These are phyloP conservation scores for Drosophila anomalipes DNA, from an alignment of 2,888 invertebrate genomes.

Conservation along the genomic window DNA sequence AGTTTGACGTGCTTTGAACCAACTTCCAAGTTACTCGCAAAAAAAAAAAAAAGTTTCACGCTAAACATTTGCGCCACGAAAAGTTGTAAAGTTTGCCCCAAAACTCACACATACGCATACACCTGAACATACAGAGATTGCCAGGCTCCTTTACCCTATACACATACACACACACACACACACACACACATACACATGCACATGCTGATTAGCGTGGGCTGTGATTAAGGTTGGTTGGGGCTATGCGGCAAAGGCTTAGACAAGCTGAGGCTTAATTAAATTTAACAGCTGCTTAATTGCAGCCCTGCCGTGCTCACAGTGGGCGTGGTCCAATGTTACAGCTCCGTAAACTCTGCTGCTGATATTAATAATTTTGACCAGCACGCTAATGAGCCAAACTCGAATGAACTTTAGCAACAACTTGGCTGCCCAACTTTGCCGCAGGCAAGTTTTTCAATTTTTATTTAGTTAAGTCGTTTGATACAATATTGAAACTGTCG, in stretches of 20 bases:
- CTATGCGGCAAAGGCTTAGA: slow-evolving; percentile 65
- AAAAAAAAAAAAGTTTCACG: slow-evolving; percentile 63
- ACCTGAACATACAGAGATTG: slow-evolving; percentile 43
- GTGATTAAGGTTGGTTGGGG: slow-evolving; percentile 43
- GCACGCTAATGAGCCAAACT: slow-evolving; percentile 76
- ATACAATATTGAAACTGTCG: slow-evolving; percentile 21
- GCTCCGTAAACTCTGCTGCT: slow-evolving; percentile 17
- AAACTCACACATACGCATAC: slow-evolving; percentile 28
- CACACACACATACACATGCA: slow-evolving; percentile 20
- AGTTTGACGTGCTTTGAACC: slow-evolving; percentile 60
- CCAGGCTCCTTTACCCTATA: slow-evolving; percentile 25
- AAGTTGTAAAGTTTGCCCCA: slow-evolving; percentile 73
- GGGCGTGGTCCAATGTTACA: slow-evolving; percentile 26
- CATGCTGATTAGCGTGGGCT: slow-evolving; percentile 72
- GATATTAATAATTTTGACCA: slow-evolving; percentile 80
- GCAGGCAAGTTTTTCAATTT: slow-evolving; percentile 73
- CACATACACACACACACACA: slow-evolving; percentile 14
- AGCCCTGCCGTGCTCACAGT: slow-evolving; percentile 29
- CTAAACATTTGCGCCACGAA: slow-evolving; percentile 72
- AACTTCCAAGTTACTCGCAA: slow-evolving; percentile 50
- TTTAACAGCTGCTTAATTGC: slow-evolving; percentile 80
- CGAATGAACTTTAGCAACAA: slow-evolving; percentile 65
- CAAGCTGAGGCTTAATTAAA: slow-evolving; percentile 75
- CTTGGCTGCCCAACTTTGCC: slow-evolving; percentile 47
- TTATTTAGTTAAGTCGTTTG: slow-evolving; percentile 44